phyloP scores from a whole-genome alignment of 92 coral and sea anemone species.

The Ricordea florida region DNA sequence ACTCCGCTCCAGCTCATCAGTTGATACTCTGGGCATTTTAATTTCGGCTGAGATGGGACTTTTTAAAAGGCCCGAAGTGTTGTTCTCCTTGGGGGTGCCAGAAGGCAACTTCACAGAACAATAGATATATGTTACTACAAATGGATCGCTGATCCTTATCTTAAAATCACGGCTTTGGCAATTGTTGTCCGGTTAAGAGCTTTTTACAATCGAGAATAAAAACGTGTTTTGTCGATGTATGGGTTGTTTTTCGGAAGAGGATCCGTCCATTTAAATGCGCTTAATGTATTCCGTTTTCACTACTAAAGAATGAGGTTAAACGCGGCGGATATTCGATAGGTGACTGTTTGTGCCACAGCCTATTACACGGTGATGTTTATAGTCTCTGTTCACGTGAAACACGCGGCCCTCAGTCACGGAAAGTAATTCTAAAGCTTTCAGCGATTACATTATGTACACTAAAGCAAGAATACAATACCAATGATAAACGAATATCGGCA shows the following conservation, averaged over 20 bases:
- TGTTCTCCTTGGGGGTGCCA: slow-evolving; percentile 54
- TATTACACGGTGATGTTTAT: slow-evolving; percentile 83
- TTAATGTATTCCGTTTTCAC: slow-evolving; percentile 53
- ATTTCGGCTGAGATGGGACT: slow-evolving; percentile 33
- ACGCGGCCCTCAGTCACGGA: slow-evolving; percentile 75
- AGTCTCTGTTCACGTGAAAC: slow-evolving; percentile 70
- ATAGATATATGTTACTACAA: slow-evolving; percentile 79
- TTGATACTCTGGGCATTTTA: not conserved
- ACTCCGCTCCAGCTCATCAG: not conserved
- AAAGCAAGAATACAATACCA: not conserved
- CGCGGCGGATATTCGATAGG: slow-evolving; percentile 78
- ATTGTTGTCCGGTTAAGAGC: slow-evolving; percentile 29
- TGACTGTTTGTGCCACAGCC: slow-evolving; percentile 57
- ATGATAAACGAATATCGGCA: slow-evolving; percentile 21
- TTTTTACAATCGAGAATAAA: slow-evolving; percentile 10
- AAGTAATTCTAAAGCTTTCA: slow-evolving; percentile 57
- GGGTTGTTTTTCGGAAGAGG: not conserved
- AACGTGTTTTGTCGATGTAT: slow-evolving; percentile 1
- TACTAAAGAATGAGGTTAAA: slow-evolving; percentile 62
- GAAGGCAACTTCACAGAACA: slow-evolving; percentile 73
- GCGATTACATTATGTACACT: slow-evolving; percentile 44
- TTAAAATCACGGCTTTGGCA: slow-evolving; percentile 71
- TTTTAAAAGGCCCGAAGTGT: not conserved
- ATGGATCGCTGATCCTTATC: slow-evolving; percentile 86
- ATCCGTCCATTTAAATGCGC: not conserved